Conservation (phyloP, 2,797 vertebrate species). For the Tokudaia muenninki region DNA sequence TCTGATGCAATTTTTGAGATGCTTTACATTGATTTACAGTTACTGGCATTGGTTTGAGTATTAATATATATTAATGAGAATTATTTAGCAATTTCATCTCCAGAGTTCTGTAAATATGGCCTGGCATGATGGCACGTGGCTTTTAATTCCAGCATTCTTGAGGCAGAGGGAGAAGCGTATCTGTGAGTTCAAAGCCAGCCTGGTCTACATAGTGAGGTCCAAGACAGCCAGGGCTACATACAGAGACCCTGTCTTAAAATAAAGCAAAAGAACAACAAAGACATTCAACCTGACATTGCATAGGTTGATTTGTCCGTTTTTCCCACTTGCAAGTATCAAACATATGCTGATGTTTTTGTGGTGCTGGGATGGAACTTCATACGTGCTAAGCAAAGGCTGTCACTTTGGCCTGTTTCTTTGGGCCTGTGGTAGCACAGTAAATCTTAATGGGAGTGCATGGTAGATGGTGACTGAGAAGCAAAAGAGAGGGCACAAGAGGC, state of each 20-base stretch:
- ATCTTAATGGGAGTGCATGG: background rate
- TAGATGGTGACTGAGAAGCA: background rate
- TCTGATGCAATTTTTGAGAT: constrained; percentile 32
- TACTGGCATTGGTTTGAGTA: constrained; percentile 16
- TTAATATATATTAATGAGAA: background rate
- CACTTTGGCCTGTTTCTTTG: background rate
- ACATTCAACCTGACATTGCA: background rate
- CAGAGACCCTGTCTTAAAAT: background rate
- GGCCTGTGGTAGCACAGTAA: background rate
- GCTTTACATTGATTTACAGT: background rate
- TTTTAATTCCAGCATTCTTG: background rate
- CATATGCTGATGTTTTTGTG: background rate
- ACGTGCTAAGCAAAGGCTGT: background rate
- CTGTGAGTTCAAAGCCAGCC: background rate
- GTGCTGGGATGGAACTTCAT: background rate
- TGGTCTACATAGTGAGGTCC: background rate
- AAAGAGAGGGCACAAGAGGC: background rate
- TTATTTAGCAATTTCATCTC: background rate
- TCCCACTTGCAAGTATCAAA: background rate
- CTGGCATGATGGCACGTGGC: background rate
- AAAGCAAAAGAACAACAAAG: constrained; percentile 44
- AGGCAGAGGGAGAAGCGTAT: background rate
- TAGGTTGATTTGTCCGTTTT: background rate
- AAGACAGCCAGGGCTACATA: background rate
- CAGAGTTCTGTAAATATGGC: background rate